These are phyloP conservation scores for Carterocephalus palaemon DNA, from an alignment of 2,888 invertebrate genomes.

Conservation along the genomic window DNA sequence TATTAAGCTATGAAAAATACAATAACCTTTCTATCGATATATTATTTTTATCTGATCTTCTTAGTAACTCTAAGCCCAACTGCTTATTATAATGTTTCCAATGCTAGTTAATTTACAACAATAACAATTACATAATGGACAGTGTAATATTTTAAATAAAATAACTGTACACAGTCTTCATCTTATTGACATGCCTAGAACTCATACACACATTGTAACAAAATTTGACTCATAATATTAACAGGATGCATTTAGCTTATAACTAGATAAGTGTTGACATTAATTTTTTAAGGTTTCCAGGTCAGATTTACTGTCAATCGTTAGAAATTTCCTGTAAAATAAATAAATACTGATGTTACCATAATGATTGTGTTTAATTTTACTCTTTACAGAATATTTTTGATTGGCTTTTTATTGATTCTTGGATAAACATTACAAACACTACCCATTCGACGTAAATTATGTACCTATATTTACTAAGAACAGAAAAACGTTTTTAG, in stretches of 20 bases:
- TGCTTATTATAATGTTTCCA: constrained; percentile 5
- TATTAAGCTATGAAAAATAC: constrained; percentile 6
- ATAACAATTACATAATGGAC: constrained; percentile 6
- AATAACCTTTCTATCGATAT: constrained; percentile 4
- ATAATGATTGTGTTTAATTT: constrained; percentile 35
- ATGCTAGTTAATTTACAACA: constrained; percentile 11
- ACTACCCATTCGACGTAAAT: too few species aligned
- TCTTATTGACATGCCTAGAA: constrained; percentile 8
- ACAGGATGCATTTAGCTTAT: constrained; percentile 61
- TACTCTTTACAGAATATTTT: not conserved
- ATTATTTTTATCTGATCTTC: not conserved
- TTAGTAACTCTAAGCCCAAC: constrained; percentile 1
- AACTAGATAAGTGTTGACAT: constrained; percentile 73
- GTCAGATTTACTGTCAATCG: constrained; percentile 73
- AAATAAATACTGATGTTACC: constrained; percentile 78
- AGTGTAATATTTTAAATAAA: constrained; percentile 14
- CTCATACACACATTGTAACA: constrained; percentile 13
- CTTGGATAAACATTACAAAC: too few species aligned
- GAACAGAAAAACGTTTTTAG: too few species aligned
- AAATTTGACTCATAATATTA: constrained; percentile 65
- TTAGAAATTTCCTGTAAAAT: constrained; percentile 75
- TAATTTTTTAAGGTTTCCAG: constrained; percentile 72
- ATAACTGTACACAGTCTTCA: constrained; percentile 2
- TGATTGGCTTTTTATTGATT: constrained; percentile 26
- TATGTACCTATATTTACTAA: too few species aligned